These are phyloP conservation scores for Dyspetes luteomarginatus DNA, from an alignment of 2,888 invertebrate species.

Conservation along the genomic window DNA sequence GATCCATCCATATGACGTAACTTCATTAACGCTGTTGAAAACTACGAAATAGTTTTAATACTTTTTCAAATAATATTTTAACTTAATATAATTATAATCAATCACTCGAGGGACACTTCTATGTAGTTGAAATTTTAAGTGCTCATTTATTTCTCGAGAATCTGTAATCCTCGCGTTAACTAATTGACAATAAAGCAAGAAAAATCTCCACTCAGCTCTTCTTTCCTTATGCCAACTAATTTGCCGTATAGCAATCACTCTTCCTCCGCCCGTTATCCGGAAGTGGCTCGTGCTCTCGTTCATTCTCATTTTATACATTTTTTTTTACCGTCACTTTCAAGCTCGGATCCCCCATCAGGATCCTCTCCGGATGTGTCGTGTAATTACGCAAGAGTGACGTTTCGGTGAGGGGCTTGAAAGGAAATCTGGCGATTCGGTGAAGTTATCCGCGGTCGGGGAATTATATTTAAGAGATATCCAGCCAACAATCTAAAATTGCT, in stretches of 20 bases:
- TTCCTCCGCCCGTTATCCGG: slow-evolving; percentile 20
- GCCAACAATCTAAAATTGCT: neutral
- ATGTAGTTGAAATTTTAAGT: neutral
- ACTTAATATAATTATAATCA: neutral
- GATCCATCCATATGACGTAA: no score
- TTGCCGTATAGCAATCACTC: slow-evolving; percentile 40
- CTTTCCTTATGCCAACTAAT: neutral
- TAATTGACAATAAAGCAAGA: slow-evolving; percentile 27
- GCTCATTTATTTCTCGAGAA: neutral
- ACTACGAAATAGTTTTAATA: no score
- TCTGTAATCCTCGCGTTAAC: slow-evolving; percentile 10
- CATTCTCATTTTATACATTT: neutral
- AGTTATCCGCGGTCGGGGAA: slow-evolving; percentile 3
- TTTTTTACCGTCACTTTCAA: slow-evolving; percentile 7
- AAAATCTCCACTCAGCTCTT: neutral
- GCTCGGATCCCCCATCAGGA: neutral
- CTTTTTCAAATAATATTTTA: neutral
- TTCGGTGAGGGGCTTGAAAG: slow-evolving; percentile 17
- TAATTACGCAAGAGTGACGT: slow-evolving; percentile 32
- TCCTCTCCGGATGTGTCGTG: slow-evolving; percentile 4
- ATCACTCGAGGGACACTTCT: neutral
- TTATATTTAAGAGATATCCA: neutral
- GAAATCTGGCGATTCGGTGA: slow-evolving; percentile 20
- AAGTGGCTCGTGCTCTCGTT: slow-evolving; percentile 11
- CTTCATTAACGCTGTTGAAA: no score